Percentiles rank a stretch among this genome's conserved stretches.
Evolutionary conservation across 92 coral and sea anemone genomes (phyloP).

Genomic region (Epizoanthus ramosus): DNA sequence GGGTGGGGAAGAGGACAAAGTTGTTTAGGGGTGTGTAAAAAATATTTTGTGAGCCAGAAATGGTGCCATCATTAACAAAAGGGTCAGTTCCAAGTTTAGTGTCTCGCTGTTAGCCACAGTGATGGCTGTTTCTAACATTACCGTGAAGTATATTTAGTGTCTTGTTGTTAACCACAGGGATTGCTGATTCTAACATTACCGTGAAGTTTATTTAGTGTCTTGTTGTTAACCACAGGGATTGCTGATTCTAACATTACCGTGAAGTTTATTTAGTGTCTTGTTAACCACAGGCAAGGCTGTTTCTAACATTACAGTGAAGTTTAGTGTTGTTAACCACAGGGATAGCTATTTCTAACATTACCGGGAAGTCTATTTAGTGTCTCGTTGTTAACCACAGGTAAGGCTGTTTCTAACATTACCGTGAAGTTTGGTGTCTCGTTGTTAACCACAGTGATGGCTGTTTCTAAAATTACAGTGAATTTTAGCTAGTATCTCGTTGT

Average conservation of each 20-base stretch:
- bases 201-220: constrained; percentile 16
- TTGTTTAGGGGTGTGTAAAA: too few species aligned
- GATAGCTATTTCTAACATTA: constrained; percentile 21
- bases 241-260: neutral
- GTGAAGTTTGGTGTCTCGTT: constrained; percentile 12
- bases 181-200: neutral
- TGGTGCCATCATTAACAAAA: too few species aligned
- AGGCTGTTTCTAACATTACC: too few species aligned
- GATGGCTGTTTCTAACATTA: neutral
- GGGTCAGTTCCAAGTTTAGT: neutral
- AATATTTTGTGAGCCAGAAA: too few species aligned
- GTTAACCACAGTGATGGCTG: constrained; percentile 7
- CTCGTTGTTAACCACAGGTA: too few species aligned
- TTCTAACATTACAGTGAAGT: too few species aligned
- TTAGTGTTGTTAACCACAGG: constrained; percentile 25
- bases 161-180: neutral
- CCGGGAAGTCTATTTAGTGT: too few species aligned
- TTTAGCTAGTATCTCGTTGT: neutral
- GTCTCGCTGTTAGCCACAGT: neutral
- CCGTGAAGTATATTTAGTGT: constrained; percentile 26
- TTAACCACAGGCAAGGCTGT: constrained; percentile 16
- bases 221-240: constrained; percentile 1
- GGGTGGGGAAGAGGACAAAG: too few species aligned
- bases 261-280: neutral
- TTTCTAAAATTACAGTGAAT: neutral